Evolutionary conservation across 2,113 vertebrate genomes (phyloP), one percentile per base, ranked within the genome.

Genomic region (Sarotherodon lohbergeri): DNA sequence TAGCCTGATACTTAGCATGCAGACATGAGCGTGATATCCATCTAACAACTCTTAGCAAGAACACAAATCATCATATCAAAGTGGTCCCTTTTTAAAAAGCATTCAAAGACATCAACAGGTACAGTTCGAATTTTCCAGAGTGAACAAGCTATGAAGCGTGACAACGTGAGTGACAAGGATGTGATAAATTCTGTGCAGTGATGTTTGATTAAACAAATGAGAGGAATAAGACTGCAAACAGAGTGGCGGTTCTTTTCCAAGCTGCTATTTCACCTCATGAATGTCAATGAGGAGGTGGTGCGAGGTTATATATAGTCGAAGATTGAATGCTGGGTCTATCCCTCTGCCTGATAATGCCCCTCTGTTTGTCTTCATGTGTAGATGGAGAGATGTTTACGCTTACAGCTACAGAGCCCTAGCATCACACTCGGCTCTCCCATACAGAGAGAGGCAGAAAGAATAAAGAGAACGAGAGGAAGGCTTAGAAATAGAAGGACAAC

Each of bases 121-220:
- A 79, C 56, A 68, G 52, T 43, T 34, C 12, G 10, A 79, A 68
- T 52, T 63, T 86, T 83, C 63, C 81, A 19, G 61, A 17, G 48
- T 86, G 57, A 46, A 71, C 54, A 63, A 76, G 54, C 56, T 48
- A 9, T 57, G 16, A 66, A 24, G n/a, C 6, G 9, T 73, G 11
- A 59, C 16, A 39, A 19, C 19, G 34, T 82, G 78, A 87, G 55
- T 81, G 81, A 82, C 81, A 85, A 87, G 86, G 41, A 68, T 90
- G 71, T 80, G 88, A 91, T 91, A 29, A 88, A 88, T 89, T 41
- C 52, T 34, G 57, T 39, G 68, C 80, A n/a, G 63, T 46, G 84
- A 71, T 92, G 88, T 94, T 94, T 94, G 89, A 91, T 95, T 92
- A 92, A 86, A 91, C 85, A 91, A 94, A 94, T 90, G 63, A 90